These are phyloP conservation scores for Pseudolaguvia tuberculata DNA, from an alignment of 2,113 vertebrate genomes.

Conservation along the genomic window DNA sequence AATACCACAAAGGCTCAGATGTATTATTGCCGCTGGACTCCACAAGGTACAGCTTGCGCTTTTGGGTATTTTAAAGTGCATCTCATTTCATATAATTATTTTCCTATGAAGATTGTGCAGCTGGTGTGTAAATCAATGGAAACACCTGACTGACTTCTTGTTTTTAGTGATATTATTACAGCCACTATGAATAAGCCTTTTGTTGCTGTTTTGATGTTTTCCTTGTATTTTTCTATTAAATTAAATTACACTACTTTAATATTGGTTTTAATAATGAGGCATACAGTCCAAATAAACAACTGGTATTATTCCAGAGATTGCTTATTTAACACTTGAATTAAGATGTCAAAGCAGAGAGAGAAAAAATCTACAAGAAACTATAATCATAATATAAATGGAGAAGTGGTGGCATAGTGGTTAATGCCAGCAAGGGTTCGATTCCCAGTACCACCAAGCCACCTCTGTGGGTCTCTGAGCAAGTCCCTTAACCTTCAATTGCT, in stretches of 20 bases:
- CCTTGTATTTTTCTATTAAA: too few species aligned
- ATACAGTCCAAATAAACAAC: too few species aligned
- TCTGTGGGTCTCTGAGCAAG: too few species aligned
- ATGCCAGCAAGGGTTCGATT: too few species aligned
- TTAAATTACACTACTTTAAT: too few species aligned
- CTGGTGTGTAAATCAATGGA: background rate
- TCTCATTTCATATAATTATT: slow-evolving; percentile 14
- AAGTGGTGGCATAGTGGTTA: too few species aligned
- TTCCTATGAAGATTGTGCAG: slow-evolving; percentile 1
- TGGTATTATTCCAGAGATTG: too few species aligned
- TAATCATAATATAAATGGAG: background rate
- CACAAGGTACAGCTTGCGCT: background rate
- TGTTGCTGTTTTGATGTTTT: background rate
- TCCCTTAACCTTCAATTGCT: too few species aligned
- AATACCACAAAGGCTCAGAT: background rate
- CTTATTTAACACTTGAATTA: too few species aligned
- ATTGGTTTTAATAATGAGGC: too few species aligned
- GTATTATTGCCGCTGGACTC: background rate
- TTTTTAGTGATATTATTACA: too few species aligned
- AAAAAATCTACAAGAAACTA: background rate
- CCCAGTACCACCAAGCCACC: too few species aligned
- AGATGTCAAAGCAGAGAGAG: background rate
- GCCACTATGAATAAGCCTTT: background rate
- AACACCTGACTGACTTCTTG: slow-evolving; percentile 1
- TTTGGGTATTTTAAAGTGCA: background rate